phyloP scores from a whole-genome alignment of 2,888 invertebrate species.

The Germaria angustata region DNA sequence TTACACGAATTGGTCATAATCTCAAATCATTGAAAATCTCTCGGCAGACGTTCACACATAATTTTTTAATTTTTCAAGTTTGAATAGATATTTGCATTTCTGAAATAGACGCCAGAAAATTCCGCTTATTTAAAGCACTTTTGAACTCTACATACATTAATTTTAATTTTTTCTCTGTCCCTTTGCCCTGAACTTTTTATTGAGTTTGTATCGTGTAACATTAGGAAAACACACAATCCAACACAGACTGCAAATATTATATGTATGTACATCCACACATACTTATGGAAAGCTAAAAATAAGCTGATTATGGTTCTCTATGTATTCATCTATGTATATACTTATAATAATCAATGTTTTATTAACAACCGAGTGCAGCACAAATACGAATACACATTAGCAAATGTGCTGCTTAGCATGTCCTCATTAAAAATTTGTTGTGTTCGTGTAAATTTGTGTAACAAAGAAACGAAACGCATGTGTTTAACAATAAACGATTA shows the following conservation, averaged over 20 bases:
- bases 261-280: not conserved
- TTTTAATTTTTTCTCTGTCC: not conserved
- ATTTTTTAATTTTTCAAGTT: no score
- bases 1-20: no score
- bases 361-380: conserved; percentile 12
- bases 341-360: conserved; percentile 16
- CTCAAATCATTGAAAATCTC: no score
- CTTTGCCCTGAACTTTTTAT: conserved; percentile 13
- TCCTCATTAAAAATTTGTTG: conserved; percentile 14
- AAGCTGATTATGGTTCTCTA: conserved; percentile 23
- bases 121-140: conserved; percentile 12
- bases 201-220: conserved; percentile 25
- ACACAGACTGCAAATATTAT: not conserved
- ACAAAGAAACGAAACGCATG: conserved; percentile 26
- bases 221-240: not conserved
- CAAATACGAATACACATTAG: not conserved
- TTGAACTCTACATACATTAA: not conserved
- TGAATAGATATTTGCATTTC: not conserved
- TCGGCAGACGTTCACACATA: no score
- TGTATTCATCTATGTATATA: not conserved
- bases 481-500: conserved; percentile 23
- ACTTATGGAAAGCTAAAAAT: conserved; percentile 27
- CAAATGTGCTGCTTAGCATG: conserved; percentile 24
- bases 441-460: conserved; percentile 1
- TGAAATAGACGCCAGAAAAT: not conserved